phyloP scores from a whole-genome alignment of 1,140 invertebrate species.

The Zaprionus davidi region DNA sequence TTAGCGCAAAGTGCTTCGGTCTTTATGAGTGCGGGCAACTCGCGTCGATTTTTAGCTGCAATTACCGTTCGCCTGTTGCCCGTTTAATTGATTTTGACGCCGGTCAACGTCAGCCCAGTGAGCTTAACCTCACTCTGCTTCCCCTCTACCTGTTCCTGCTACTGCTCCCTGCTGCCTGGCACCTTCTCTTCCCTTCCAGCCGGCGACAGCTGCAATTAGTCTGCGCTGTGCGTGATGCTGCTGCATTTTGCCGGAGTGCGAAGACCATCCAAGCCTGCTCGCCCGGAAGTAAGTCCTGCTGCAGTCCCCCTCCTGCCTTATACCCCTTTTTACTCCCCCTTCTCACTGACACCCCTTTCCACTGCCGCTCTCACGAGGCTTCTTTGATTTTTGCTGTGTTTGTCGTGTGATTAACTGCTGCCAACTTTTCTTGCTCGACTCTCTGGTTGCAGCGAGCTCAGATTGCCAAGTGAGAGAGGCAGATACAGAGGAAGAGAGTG shows the following conservation, averaged over 20 bases:
- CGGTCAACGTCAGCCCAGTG: conserved; percentile 34
- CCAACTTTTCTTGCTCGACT: conserved; percentile 43
- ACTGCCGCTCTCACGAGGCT: neutral
- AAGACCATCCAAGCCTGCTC: conserved; percentile 13
- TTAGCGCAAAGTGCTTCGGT: conserved; percentile 76
- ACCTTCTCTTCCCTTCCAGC: neutral
- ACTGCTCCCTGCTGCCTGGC: neutral
- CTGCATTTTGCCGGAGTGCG: conserved; percentile 61
- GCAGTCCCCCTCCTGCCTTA: neutral
- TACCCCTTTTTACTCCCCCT: conserved; percentile 3
- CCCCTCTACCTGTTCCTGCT: neutral
- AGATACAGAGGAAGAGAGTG: neutral
- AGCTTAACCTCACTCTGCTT: neutral
- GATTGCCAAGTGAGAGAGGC: neutral
- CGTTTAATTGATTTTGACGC: conserved; percentile 82
- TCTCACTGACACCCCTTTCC: too few relatives aligned
- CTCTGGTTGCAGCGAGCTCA: conserved; percentile 5
- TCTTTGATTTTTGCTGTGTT: conserved; percentile 54
- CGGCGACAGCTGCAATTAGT: conserved; percentile 66
- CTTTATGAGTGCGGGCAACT: conserved; percentile 42
- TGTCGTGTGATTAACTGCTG: conserved; percentile 73
- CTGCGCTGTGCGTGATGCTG: conserved; percentile 55
- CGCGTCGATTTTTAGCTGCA: conserved; percentile 65
- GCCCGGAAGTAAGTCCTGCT: conserved; percentile 36
- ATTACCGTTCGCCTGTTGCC: conserved; percentile 77